Evolutionary conservation across 53 echinoderm and acorn worm genomes (phyloP).

Genomic region (Apostichopus leukothele): DNA sequence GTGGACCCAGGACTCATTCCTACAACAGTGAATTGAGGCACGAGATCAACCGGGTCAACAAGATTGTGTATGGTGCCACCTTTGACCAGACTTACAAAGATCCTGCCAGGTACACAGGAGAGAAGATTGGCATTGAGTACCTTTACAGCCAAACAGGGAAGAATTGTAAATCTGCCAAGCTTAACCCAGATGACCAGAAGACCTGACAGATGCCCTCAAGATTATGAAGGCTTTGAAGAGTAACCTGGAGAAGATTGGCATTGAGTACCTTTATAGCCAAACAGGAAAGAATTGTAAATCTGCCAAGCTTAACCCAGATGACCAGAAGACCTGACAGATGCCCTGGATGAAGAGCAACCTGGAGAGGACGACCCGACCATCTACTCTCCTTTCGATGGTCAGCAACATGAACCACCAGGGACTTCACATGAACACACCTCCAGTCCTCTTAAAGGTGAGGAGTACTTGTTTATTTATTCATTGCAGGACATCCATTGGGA

Average conservation of each 20-base stretch:
- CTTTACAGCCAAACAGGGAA: slow-evolving; percentile 57
- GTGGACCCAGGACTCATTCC: not conserved
- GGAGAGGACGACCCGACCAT: slow-evolving; percentile 1
- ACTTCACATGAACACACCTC: no score
- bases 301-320: slow-evolving; percentile 42
- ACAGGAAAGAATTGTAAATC: slow-evolving; percentile 46
- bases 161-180: slow-evolving; percentile 35
- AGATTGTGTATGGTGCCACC: slow-evolving; percentile 22
- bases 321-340: slow-evolving; percentile 19
- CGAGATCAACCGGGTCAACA: slow-evolving; percentile 20
- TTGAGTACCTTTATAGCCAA: slow-evolving; percentile 30
- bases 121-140: slow-evolving; percentile 66
- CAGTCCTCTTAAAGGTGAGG: no score
- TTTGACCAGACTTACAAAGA: not conserved
- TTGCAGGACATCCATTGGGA: no score
- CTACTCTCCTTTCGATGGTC: no score
- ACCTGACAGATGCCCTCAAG: not conserved
- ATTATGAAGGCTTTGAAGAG: slow-evolving; percentile 14
- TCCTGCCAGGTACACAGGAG: slow-evolving; percentile 49
- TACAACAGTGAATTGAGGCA: slow-evolving; percentile 7
- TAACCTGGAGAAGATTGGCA: not conserved
- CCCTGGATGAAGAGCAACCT: slow-evolving; percentile 29
- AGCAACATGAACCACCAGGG: no score
- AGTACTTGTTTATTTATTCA: no score
- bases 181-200: slow-evolving; percentile 44